Conservation (phyloP, 1,140 invertebrate species). For the Drosophila asahinai region DNA sequence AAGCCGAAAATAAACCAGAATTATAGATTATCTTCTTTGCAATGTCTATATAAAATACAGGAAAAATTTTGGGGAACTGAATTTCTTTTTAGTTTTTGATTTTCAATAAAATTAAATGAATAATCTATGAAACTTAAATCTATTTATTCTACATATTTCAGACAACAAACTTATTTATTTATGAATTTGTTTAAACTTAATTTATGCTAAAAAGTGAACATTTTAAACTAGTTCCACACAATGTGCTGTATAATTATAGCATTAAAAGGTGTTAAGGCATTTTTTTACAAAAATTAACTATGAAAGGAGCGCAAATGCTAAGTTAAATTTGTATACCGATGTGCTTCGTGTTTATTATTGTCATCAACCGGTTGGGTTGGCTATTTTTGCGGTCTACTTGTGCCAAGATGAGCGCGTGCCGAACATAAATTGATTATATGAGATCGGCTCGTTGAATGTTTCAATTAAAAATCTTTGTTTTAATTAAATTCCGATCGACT, state of each 20-base stretch:
- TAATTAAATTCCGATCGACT: conserved; percentile 5
- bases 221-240: conserved; percentile 14
- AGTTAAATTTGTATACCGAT: neutral
- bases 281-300: conserved; percentile 21
- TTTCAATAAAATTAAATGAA: too few species aligned
- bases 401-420: conserved; percentile 55
- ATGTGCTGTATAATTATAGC: neutral
- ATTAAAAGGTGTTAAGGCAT: neutral
- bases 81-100: too few species aligned
- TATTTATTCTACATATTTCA: too few species aligned
- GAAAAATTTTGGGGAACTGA: neutral
- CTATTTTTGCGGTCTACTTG: conserved; percentile 30
- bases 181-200: neutral
- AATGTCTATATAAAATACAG: neutral
- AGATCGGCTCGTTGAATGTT: neutral
- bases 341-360: neutral
- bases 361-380: conserved; percentile 52
- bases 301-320: conserved; percentile 15
- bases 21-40: neutral
- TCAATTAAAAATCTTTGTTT: conserved; percentile 24
- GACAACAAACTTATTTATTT: neutral
- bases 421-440: conserved; percentile 33
- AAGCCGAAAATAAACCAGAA: conserved; percentile 21
- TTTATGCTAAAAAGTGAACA: neutral
- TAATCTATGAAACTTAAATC: neutral